Evolutionary conservation across 2,888 invertebrate species (phyloP).

Genomic region (Saturnia japonica): DNA sequence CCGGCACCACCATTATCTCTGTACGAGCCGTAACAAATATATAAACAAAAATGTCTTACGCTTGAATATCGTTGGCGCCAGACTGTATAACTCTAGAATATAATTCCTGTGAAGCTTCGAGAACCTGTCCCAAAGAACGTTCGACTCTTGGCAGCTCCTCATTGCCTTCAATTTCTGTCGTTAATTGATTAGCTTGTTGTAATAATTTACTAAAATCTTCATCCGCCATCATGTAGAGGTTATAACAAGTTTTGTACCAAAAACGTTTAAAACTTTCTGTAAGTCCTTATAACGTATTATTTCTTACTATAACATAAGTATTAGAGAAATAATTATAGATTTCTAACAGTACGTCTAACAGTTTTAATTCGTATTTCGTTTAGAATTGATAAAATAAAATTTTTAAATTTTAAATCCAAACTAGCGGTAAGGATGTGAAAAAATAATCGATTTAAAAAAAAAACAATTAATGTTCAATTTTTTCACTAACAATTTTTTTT

Average conservation of each 20-base stretch:
- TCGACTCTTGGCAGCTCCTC: constrained; percentile 93
- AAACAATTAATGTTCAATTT: too few relatives aligned
- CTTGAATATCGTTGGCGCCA: constrained; percentile 94
- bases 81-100: constrained; percentile 93
- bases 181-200: constrained; percentile 95
- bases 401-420: neutral
- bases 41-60: constrained; percentile 82
- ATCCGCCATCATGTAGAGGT: constrained; percentile 70
- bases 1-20: neutral
- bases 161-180: constrained; percentile 93
- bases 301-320: neutral
- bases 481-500: too few relatives aligned
- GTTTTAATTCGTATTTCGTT: too few relatives aligned
- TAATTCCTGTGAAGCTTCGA: constrained; percentile 94
- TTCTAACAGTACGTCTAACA: neutral
- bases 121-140: constrained; percentile 93
- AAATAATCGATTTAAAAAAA: too few relatives aligned
- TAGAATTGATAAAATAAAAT: neutral
- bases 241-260: constrained; percentile 36
- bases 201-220: constrained; percentile 92
- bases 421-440: too few relatives aligned
- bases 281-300: neutral
- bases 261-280: neutral
- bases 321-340: neutral
- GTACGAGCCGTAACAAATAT: neutral